phyloP scores from a whole-genome alignment of 2,888 invertebrate species.

The Napeogenes sylphis region DNA sequence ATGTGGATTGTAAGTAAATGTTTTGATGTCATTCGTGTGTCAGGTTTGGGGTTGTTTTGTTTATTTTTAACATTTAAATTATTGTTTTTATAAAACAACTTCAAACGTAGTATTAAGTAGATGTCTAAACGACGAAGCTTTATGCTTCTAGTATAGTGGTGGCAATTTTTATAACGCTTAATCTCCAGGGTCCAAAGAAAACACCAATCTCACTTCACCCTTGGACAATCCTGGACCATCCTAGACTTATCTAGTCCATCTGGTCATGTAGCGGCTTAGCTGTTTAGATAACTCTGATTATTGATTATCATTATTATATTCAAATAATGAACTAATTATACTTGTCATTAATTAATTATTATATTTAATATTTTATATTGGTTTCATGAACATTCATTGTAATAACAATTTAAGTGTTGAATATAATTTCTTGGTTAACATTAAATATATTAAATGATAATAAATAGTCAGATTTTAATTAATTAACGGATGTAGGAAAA shows the following conservation, averaged over 20 bases:
- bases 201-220: constrained; percentile 68
- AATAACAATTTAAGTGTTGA: not conserved
- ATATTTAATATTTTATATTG: constrained; percentile 2
- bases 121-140: constrained; percentile 14
- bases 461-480: constrained; percentile 15
- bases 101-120: constrained; percentile 22
- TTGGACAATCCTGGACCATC: constrained; percentile 70
- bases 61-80: not conserved
- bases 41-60: constrained; percentile 11
- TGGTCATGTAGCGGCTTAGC: constrained; percentile 50
- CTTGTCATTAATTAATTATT: constrained; percentile 9
- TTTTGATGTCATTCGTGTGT: constrained; percentile 20
- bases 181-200: constrained; percentile 71
- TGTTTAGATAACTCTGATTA: constrained; percentile 32
- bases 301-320: constrained; percentile 19
- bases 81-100: constrained; percentile 12
- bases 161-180: constrained; percentile 30
- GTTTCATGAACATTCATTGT: not conserved
- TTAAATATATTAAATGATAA: constrained; percentile 12
- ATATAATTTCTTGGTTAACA: too few relatives aligned
- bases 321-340: not conserved
- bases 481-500: constrained; percentile 33
- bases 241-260: constrained; percentile 39
- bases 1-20: constrained; percentile 22
- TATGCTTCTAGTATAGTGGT: constrained; percentile 19